A percentile compares a stretch with the other conserved stretches of the same genome.
Conservation (phyloP, 1,140 invertebrate species). For the Drosophila kikkawai region DNA sequence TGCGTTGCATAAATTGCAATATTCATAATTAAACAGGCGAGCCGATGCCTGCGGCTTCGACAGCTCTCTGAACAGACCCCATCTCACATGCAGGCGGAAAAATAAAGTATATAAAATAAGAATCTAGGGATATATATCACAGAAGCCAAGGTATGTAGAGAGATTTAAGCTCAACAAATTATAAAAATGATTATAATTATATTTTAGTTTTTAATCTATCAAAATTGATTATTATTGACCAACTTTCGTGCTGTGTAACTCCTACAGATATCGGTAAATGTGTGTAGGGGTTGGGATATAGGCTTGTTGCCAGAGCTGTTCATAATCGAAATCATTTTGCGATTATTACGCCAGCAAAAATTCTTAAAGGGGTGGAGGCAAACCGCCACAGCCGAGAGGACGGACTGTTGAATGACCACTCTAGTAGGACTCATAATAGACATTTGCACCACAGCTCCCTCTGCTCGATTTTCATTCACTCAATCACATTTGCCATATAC, state of each 20-base stretch:
- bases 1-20: constrained; percentile 68
- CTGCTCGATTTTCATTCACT: constrained; percentile 3
- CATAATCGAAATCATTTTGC: constrained; percentile 49
- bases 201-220: too few relatives aligned
- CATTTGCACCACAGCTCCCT: neutral
- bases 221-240: too few relatives aligned
- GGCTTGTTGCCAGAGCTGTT: constrained; percentile 38
- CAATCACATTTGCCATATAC: constrained; percentile 15
- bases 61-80: constrained; percentile 19
- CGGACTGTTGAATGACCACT: constrained; percentile 14
- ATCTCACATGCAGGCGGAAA: constrained; percentile 3
- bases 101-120: neutral
- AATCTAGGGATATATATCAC: neutral
- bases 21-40: constrained; percentile 69
- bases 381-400: constrained; percentile 16
- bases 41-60: constrained; percentile 32
- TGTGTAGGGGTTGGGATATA: constrained; percentile 3
- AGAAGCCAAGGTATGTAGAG: too few relatives aligned
- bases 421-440: constrained; percentile 6
- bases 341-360: constrained; percentile 33
- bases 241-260: neutral
- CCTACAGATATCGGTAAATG: neutral
- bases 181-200: too few relatives aligned
- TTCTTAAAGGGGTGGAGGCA: neutral
- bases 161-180: too few relatives aligned